Evolutionary conservation across 2,888 invertebrate genomes (phyloP).

Genomic region (Lasius fuliginosus): DNA sequence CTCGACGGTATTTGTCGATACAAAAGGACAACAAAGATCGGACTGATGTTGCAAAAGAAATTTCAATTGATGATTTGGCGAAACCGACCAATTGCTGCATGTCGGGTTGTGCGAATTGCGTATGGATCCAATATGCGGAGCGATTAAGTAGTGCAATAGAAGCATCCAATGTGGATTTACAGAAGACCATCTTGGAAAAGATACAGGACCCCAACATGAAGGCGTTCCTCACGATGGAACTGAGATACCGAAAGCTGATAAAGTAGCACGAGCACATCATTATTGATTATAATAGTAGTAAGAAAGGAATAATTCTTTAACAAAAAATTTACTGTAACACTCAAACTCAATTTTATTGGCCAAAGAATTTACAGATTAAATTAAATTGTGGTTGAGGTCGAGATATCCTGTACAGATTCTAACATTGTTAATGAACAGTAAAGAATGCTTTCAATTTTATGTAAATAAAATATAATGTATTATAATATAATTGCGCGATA

Average conservation of each 20-base stretch:
- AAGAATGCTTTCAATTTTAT: neutral
- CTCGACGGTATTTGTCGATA: constrained; percentile 36
- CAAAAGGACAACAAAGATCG: constrained; percentile 37
- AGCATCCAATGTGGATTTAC: constrained; percentile 89
- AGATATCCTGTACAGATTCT: neutral
- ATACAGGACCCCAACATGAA: constrained; percentile 94
- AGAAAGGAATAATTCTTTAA: neutral
- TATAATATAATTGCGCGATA: neutral
- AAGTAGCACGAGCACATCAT: constrained; percentile 66
- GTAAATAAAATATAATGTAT: neutral
- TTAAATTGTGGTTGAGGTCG: neutral
- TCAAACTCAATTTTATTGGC: neutral
- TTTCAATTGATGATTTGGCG: constrained; percentile 87
- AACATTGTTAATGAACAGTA: neutral
- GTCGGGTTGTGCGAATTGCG: constrained; percentile 97
- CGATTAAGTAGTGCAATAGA: constrained; percentile 89
- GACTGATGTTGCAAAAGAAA: neutral
- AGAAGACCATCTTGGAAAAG: constrained; percentile 91
- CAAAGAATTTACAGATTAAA: neutral
- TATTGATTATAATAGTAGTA: neutral
- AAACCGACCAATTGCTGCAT: constrained; percentile 95
- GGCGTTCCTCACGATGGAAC: constrained; percentile 93
- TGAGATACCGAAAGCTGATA: constrained; percentile 86
- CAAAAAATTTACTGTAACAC: neutral
- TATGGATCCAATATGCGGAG: constrained; percentile 96